Percentiles rank a stretch among this genome's conserved stretches.
phyloP scores from a whole-genome alignment of 2,113 vertebrate species.

The Echinops telfairi region DNA sequence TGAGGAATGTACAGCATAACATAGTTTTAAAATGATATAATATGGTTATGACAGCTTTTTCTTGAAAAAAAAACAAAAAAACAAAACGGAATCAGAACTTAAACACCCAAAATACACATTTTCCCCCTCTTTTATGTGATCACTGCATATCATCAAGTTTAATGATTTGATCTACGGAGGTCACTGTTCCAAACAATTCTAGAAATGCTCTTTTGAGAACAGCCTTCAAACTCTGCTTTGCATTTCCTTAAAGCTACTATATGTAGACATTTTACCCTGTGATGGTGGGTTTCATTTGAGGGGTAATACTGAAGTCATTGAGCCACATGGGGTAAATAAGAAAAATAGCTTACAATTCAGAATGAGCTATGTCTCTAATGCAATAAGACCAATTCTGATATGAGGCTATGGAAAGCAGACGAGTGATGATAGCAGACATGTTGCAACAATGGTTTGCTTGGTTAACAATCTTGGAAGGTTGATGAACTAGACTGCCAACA shows the following conservation, averaged over 20 bases:
- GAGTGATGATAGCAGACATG: not conserved
- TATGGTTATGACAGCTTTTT: not conserved
- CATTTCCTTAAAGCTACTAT: not conserved
- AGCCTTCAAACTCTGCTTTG: not conserved
- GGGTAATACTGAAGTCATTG: not conserved
- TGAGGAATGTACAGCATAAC: not conserved
- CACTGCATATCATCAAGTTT: not conserved
- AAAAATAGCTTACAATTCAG: not conserved
- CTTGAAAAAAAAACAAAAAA: no score
- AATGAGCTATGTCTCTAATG: not conserved
- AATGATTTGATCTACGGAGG: not conserved
- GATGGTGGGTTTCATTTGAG: not conserved
- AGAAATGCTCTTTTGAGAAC: conserved; percentile 25
- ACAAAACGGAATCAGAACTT: not conserved
- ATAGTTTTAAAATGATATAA: conserved; percentile 14
- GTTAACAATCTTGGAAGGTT: not conserved
- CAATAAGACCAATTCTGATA: not conserved
- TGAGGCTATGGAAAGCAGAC: not conserved
- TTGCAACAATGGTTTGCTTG: not conserved
- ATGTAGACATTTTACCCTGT: not conserved
- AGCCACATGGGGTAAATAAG: not conserved
- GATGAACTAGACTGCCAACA: not conserved
- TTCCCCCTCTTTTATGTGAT: not conserved
- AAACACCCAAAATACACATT: not conserved
- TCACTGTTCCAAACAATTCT: conserved; percentile 18